A percentile compares a stretch with the other conserved stretches of the same genome.
Evolutionary conservation across 2,113 vertebrate species (phyloP).

Genomic region (Dasyprocta punctata): DNA sequence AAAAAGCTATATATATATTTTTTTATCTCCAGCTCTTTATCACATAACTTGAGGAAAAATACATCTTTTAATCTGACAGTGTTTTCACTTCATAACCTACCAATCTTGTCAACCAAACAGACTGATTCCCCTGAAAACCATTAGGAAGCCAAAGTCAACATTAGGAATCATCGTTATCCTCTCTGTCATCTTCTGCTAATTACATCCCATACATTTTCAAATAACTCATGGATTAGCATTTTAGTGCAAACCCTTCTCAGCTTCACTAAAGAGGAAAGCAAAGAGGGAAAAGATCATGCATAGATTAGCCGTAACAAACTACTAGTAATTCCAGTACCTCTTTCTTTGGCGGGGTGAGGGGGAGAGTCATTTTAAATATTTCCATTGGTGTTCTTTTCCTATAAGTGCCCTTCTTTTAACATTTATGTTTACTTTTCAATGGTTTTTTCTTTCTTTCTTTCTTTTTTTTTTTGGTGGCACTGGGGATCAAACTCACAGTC

Average conservation of each 20-base stretch:
- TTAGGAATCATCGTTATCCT: neutral
- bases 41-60: constrained; percentile 49
- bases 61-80: neutral
- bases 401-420: neutral
- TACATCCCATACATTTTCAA: constrained; percentile 34
- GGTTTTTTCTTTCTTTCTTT: too few relatives aligned
- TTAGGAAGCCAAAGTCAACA: neutral
- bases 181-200: constrained; percentile 38
- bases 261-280: neutral
- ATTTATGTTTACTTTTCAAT: neutral
- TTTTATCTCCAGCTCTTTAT: constrained; percentile 31
- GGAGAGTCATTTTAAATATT: neutral
- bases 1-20: neutral
- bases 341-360: too few relatives aligned
- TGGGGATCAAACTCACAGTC: too few relatives aligned
- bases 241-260: neutral
- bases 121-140: constrained; percentile 40
- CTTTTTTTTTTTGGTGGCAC: too few relatives aligned
- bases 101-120: constrained; percentile 44
- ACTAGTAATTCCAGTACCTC: neutral
- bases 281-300: neutral
- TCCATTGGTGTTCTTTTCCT: neutral
- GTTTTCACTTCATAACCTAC: constrained; percentile 8
- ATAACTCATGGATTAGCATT: constrained; percentile 8
- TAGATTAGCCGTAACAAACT: neutral